Conservation (phyloP, 2,888 invertebrate genomes). For the Eurytoma adleriae region DNA sequence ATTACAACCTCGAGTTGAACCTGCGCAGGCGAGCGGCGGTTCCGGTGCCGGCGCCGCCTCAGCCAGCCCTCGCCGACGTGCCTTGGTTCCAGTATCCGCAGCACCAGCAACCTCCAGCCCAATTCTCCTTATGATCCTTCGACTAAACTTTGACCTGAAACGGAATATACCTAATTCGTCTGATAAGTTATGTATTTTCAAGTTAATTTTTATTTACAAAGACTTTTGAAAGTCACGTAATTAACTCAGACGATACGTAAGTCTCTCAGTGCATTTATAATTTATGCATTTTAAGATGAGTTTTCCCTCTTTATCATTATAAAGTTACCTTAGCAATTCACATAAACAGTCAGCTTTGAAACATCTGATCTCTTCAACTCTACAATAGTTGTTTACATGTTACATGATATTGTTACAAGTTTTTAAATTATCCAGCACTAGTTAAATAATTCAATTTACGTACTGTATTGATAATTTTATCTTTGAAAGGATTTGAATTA, state of each 20-base stretch:
- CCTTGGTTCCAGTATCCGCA: constrained; percentile 74
- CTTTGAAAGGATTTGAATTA: background rate
- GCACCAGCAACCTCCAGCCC: background rate
- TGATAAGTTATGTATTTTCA: no score
- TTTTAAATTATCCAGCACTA: background rate
- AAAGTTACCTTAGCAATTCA: no score
- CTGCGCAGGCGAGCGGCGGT: constrained; percentile 81
- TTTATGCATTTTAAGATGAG: background rate
- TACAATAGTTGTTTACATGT: background rate
- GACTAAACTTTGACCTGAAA: background rate
- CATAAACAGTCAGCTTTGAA: no score
- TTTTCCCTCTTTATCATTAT: no score
- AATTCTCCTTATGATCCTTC: constrained; percentile 21
- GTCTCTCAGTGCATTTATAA: background rate
- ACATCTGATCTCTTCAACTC: no score
- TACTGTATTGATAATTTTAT: background rate
- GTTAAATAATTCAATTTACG: background rate
- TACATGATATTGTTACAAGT: background rate
- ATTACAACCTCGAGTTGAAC: constrained; percentile 99
- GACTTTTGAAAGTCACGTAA: background rate
- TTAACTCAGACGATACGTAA: background rate
- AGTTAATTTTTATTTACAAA: background rate
- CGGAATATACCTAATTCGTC: background rate
- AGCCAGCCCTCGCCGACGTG: constrained; percentile 78
- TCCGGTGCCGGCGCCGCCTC: constrained; percentile 51